phyloP scores from a whole-genome alignment of 2,888 invertebrate genomes.

The Acleris sparsana region DNA sequence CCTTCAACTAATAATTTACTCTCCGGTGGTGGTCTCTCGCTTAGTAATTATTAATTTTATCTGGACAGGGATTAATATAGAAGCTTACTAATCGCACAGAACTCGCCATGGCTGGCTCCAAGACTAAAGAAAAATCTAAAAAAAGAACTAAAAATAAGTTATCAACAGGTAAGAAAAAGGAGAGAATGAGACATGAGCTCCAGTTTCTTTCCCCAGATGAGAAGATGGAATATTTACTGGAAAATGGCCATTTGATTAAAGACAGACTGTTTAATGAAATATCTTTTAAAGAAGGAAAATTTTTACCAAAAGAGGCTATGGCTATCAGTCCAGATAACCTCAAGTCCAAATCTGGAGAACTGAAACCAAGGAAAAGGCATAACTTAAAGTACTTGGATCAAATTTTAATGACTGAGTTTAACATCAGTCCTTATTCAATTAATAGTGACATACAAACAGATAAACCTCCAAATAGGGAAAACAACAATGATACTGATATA shows the following conservation, averaged over 20 bases:
- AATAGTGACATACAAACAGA: constrained; percentile 40
- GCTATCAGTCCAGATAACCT: constrained; percentile 38
- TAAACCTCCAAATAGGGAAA: constrained; percentile 47
- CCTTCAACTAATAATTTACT: constrained; percentile 60
- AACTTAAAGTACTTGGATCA: constrained; percentile 60
- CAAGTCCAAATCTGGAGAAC: constrained; percentile 51
- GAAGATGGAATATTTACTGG: constrained; percentile 50
- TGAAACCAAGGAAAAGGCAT: constrained; percentile 53
- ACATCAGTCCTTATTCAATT: constrained; percentile 45
- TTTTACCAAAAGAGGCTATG: constrained; percentile 30
- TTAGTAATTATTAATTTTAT: constrained; percentile 44
- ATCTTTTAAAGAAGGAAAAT: constrained; percentile 37
- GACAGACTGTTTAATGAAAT: constrained; percentile 44
- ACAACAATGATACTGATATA: constrained; percentile 77
- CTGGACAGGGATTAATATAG: constrained; percentile 39
- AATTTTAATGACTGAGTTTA: constrained; percentile 67
- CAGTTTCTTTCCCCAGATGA: constrained; percentile 49
- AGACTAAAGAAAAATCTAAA: constrained; percentile 66
- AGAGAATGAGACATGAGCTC: constrained; percentile 42
- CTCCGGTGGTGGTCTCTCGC: constrained; percentile 71
- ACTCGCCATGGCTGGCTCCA: constrained; percentile 73
- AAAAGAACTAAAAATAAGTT: constrained; percentile 52
- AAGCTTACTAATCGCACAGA: constrained; percentile 65
- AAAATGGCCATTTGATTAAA: constrained; percentile 53
- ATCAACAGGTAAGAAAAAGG: constrained; percentile 54